Evolutionary conservation across 2,888 invertebrate species (phyloP).

Genomic region (Schizotus pectinicornis): DNA sequence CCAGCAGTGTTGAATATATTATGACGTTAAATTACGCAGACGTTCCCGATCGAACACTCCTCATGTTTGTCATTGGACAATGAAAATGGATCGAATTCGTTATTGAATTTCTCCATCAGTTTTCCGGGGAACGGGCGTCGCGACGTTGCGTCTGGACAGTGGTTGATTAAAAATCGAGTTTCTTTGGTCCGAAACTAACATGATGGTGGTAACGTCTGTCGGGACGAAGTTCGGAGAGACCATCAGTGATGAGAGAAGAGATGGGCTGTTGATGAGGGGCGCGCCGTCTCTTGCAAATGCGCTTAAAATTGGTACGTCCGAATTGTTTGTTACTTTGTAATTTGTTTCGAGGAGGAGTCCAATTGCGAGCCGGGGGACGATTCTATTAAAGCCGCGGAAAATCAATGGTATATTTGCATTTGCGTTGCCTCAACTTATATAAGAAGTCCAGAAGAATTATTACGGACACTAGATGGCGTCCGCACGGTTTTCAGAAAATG

Average conservation of each 20-base stretch:
- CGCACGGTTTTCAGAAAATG: no score
- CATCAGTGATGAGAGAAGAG: neutral
- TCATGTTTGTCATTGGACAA: constrained; percentile 21
- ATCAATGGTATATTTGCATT: no score
- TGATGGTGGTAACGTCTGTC: constrained; percentile 51
- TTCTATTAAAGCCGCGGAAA: no score
- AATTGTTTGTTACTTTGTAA: neutral
- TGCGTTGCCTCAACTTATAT: no score
- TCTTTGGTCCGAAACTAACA: constrained; percentile 27
- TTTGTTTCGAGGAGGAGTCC: no score
- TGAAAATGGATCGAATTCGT: constrained; percentile 22
- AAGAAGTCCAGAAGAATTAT: no score
- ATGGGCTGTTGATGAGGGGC: constrained; percentile 4
- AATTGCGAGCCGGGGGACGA: no score
- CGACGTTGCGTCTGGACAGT: neutral
- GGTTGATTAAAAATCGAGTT: constrained; percentile 3
- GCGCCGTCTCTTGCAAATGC: constrained; percentile 24
- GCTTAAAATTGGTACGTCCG: constrained; percentile 27
- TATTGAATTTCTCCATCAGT: constrained; percentile 25
- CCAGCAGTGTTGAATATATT: constrained; percentile 8
- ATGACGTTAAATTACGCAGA: constrained; percentile 17
- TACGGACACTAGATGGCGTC: no score
- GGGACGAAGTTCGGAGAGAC: constrained; percentile 42
- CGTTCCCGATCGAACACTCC: constrained; percentile 3
- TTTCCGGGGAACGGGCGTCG: constrained; percentile 2